phyloP scores from a whole-genome alignment of 2,113 vertebrate genomes.

The Perca schrenkii region DNA sequence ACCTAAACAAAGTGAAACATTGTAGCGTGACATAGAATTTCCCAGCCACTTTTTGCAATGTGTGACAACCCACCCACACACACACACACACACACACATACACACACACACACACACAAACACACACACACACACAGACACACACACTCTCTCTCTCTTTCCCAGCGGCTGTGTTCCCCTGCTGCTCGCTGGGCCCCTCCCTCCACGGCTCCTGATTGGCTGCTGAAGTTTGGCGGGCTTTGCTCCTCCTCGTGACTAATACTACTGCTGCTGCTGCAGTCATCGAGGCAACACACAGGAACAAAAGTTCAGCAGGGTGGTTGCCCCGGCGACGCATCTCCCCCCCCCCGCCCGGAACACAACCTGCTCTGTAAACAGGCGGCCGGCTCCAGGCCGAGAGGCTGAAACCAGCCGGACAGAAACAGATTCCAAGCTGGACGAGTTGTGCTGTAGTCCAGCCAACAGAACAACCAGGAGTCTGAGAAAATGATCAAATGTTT shows the following conservation, averaged over 20 bases:
- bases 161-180: conserved; percentile 53
- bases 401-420: background rate
- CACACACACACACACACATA: background rate
- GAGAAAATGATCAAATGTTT: no score
- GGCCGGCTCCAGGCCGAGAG: background rate
- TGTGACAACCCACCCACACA: conserved; percentile 34
- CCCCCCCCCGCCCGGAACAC: background rate
- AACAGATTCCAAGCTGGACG: conserved; percentile 17
- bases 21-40: no score
- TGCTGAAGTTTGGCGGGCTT: conserved; percentile 74
- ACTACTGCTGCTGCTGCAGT: conserved; percentile 14
- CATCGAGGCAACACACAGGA: conserved; percentile 37
- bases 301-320: conserved; percentile 77
- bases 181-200: conserved; percentile 9
- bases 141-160: background rate
- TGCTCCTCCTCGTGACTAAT: conserved; percentile 52
- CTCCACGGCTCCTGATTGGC: conserved; percentile 65
- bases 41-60: conserved; percentile 42
- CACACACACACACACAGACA: background rate
- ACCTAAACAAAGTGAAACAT: background rate
- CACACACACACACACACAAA: conserved; percentile 7
- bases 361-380: conserved; percentile 43
- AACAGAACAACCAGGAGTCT: background rate
- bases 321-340: conserved; percentile 37
- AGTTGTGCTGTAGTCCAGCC: background rate